Evolutionary conservation across 1,140 invertebrate genomes (phyloP), one percentile per base, ranked within the genome.

Genomic region (Penaeus japonicus): DNA sequence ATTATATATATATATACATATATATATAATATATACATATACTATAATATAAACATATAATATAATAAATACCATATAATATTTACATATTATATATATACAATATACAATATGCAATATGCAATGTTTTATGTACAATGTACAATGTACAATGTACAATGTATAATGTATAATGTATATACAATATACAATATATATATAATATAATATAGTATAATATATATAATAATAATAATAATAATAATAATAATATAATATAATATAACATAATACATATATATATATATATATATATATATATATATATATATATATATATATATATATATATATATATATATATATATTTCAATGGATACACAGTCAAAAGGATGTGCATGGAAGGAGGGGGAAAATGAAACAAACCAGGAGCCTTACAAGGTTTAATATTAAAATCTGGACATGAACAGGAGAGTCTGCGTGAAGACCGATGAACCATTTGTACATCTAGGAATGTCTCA

Each of bases 231-330:
- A 5, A 65, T n/a, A 10, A 30, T 4, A 65, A 5, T 2, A 10
- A n/a, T 2, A 65, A 2, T 4, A 65, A 10, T n/a, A 4, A n/a
- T 10, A 5, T n/a, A 65, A 30, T 65, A 5, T 65, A 12, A n/a
- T n/a, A n/a, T n/a, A 24, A 1, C 24, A 15, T 15, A 15, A 73
- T n/a, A 73, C n/a, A n/a, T 73, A 73, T 73, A n/a, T n/a, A 73
- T 73, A 24, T n/a, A 73, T 73, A n/a, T 73, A 73, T 73, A 73
- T 2, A n/a, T 73, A 24, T 73, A 73, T 73, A 2, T 73, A 73
- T 73, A n/a, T 73, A 24, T 73, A n/a, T 73, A 73, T 73, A n/a
- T n/a, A 73, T n/a, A n/a, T 73, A n/a, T 73, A n/a, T 73, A 73
- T 73, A 73, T n/a, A 73, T 24, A 73, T n/a, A 73, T n/a, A 73